phyloP scores from a whole-genome alignment of 2,113 vertebrate genomes.

The Danionella cerebrum region DNA sequence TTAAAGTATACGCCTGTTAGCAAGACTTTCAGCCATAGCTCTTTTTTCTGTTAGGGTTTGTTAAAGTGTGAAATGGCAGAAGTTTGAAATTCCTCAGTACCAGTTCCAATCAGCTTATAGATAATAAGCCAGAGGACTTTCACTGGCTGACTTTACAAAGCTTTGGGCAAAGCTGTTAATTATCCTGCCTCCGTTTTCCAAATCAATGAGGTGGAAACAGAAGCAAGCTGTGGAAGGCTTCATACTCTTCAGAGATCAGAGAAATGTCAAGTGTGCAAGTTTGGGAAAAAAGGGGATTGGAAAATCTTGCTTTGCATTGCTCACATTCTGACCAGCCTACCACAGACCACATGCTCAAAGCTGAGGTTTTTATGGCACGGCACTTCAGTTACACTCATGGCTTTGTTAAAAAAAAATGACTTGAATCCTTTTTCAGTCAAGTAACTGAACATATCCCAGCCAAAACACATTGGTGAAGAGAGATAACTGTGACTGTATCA shows the following conservation, averaged over 20 bases:
- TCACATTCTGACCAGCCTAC: constrained; percentile 1
- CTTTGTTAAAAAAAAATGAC: constrained; percentile 3
- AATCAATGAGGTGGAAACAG: constrained; percentile 17
- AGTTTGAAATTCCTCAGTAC: background rate
- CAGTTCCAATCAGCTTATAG: constrained; percentile 5
- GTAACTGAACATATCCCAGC: background rate
- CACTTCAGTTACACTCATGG: constrained; percentile 6
- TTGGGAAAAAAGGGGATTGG: constrained; percentile 8
- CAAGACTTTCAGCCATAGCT: background rate
- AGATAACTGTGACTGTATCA: background rate
- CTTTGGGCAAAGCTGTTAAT: constrained; percentile 18
- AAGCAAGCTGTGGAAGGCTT: constrained; percentile 10
- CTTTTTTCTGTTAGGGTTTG: background rate
- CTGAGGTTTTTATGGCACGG: background rate
- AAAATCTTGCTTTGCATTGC: background rate
- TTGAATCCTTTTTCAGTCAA: background rate
- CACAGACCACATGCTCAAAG: background rate
- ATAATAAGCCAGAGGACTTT: constrained; percentile 14
- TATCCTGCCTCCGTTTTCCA: constrained; percentile 12
- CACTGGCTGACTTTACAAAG: constrained; percentile 5
- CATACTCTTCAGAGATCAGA: constrained; percentile 10
- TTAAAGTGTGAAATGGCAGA: background rate
- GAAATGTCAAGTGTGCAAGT: constrained; percentile 25
- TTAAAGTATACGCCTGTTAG: background rate
- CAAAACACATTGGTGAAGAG: background rate